A percentile compares a stretch with the other conserved stretches of the same genome.
Evolutionary conservation across 1,140 invertebrate species (phyloP).

Genomic region (Drosophila malerkotliana): DNA sequence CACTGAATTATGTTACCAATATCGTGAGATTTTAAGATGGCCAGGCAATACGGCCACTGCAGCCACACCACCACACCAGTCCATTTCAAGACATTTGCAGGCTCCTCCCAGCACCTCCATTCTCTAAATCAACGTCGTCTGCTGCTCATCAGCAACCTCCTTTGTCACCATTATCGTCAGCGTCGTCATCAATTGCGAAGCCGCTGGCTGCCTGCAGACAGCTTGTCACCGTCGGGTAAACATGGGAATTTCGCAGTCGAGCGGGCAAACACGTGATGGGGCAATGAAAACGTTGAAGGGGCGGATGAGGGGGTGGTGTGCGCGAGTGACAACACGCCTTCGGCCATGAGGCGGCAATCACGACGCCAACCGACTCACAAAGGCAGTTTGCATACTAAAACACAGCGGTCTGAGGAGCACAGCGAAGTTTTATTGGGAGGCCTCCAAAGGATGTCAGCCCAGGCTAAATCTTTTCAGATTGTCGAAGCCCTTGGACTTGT

Average conservation of each 20-base stretch:
- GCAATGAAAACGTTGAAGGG: constrained; percentile 30
- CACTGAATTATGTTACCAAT: neutral
- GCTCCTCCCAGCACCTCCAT: constrained; percentile 33
- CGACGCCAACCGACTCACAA: constrained; percentile 75
- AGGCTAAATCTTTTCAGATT: constrained; percentile 79
- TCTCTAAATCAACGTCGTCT: constrained; percentile 78
- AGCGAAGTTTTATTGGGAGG: constrained; percentile 27
- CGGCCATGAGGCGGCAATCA: constrained; percentile 62
- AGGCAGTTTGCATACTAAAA: constrained; percentile 76
- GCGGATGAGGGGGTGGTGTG: constrained; percentile 3
- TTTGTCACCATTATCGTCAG: constrained; percentile 62
- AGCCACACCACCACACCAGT: constrained; percentile 9
- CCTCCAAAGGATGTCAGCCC: constrained; percentile 35
- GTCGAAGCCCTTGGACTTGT: constrained; percentile 81
- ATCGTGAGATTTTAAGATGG: neutral
- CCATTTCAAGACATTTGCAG: constrained; percentile 22
- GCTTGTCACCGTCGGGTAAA: constrained; percentile 81
- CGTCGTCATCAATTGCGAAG: constrained; percentile 71
- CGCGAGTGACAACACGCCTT: constrained; percentile 25
- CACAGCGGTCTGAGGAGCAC: constrained; percentile 29
- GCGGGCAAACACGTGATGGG: constrained; percentile 77
- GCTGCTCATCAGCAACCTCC: constrained; percentile 60
- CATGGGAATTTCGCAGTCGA: constrained; percentile 81
- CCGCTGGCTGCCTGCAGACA: constrained; percentile 72
- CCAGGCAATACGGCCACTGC: neutral